Percentiles rank a stretch among this genome's conserved stretches.
Conservation (phyloP, 23 tunicate genomes). For the Trididemnum miniatum region DNA sequence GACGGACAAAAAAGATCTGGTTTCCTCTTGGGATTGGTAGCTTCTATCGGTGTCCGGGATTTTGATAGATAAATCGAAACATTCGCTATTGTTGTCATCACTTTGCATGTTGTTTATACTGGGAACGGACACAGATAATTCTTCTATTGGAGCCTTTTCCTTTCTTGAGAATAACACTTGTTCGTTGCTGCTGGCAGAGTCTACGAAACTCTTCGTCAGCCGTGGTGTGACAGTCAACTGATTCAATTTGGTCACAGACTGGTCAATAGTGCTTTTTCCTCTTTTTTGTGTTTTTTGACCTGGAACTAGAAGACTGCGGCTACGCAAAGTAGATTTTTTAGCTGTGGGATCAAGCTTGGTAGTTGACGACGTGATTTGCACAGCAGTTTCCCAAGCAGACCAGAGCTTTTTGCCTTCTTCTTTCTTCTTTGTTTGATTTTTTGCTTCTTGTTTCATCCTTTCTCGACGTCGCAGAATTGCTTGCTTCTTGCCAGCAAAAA, state of each 20-base stretch:
- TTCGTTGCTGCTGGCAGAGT: neutral
- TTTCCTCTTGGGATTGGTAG: neutral
- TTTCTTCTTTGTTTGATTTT: constrained; percentile 28
- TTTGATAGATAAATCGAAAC: neutral
- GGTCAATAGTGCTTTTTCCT: neutral
- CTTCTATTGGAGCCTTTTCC: neutral
- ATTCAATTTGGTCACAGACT: neutral
- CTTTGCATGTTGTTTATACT: neutral
- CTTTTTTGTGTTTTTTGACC: neutral
- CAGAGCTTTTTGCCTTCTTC: constrained; percentile 40
- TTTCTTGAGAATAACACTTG: neutral
- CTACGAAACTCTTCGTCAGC: constrained; percentile 16
- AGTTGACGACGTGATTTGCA: constrained; percentile 28
- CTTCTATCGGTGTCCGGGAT: neutral
- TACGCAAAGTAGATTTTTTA: constrained; percentile 5
- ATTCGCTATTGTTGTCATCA: neutral
- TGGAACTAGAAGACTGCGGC: constrained; percentile 40
- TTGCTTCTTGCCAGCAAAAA: constrained; percentile 41
- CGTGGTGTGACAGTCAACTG: neutral
- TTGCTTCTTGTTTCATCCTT: constrained; percentile 16
- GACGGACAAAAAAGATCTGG: neutral
- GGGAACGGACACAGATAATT: neutral
- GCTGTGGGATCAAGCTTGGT: constrained; percentile 21
- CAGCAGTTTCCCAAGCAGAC: constrained; percentile 50
- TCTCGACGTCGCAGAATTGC: constrained; percentile 60